Evolutionary conservation across 2,888 invertebrate genomes (phyloP), one percentile per base, ranked within the genome.

Genomic region (Atrina japonica): DNA sequence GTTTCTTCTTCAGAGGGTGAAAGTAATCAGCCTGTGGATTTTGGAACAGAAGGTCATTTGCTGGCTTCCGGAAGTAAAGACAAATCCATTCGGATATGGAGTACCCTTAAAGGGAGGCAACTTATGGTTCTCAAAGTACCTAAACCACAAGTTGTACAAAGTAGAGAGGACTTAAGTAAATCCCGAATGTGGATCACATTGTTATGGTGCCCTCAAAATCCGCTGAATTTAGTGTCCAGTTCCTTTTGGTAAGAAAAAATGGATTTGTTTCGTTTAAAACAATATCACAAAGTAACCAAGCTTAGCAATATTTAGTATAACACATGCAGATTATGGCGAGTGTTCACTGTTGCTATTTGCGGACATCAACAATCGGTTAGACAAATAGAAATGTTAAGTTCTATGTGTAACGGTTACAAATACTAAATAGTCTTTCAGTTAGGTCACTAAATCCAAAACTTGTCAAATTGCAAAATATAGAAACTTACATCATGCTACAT

Each of bases 1-100:
- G n/a, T n/a, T n/a, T n/a, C n/a, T n/a, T n/a, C n/a, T n/a, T n/a
- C n/a, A n/a, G 65, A 45, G 5, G 53, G 40, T 29, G 47, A 68
- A 35, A 21, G 14, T 69, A 30, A 3, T 14, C 14, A 9, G 14
- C 29, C 55, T 16, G 61, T 73, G 75, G 68, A 71, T 6, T 80
- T 91, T 75, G 80, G 78, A n/a, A 40, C 65, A 23, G 71, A 76
- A 16, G 84, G 83, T 25, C 83, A 92, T 89, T 89, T 95, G 27
- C 90, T 96, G 73, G 95, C 95, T 41, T 93, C 94, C 55, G 93
- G 94, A 45, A 93, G 94, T 58, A 94, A 92, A 91, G 93, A 93
- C 87, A 93, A 94, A 84, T 91, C 91, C 80, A 84, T 88, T 65
- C 79, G 87, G 61, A 76, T 89, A 6, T 91, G 89, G 89, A 85